Conservation (phyloP, 30 jellyfish, hydroid and myxozoan species). For the Aurelia sp. region DNA sequence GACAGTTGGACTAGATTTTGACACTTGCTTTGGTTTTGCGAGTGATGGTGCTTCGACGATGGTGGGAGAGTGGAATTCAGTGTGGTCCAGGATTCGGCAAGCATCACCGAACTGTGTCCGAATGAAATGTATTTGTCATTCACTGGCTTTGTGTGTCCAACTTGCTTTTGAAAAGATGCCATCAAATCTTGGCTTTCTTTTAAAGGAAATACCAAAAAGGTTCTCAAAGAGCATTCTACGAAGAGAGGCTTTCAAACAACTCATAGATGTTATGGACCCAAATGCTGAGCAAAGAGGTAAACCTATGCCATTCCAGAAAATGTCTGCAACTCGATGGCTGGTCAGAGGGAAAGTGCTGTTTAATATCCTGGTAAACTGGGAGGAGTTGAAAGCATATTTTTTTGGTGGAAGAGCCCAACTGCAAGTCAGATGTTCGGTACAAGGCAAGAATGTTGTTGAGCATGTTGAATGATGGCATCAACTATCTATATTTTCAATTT, state of each 20-base stretch:
- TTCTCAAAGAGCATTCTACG: slow-evolving; percentile 61
- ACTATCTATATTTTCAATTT: slow-evolving; percentile 54
- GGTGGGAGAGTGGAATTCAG: slow-evolving; percentile 74
- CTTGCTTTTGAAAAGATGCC: slow-evolving; percentile 50
- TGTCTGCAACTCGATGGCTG: no score
- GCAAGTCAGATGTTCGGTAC: slow-evolving; percentile 20
- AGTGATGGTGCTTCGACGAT: slow-evolving; percentile 67
- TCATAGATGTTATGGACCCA: slow-evolving; percentile 47
- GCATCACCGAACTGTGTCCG: slow-evolving; percentile 70
- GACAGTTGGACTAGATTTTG: slow-evolving; percentile 26
- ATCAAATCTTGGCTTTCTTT: slow-evolving; percentile 75
- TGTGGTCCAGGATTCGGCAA: slow-evolving; percentile 70
- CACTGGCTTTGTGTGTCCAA: slow-evolving; percentile 66
- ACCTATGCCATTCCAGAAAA: slow-evolving; percentile 68
- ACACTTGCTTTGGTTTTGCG: slow-evolving; percentile 49
- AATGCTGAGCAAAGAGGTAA: slow-evolving; percentile 32
- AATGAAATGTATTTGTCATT: slow-evolving; percentile 75
- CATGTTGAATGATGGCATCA: slow-evolving; percentile 56
- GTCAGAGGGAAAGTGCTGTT: no score
- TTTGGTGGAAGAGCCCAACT: slow-evolving; percentile 52
- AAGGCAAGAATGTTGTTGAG: slow-evolving; percentile 60
- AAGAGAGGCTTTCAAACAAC: slow-evolving; percentile 67
- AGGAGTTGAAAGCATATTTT: no score
- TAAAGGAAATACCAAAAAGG: no score
- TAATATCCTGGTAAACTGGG: no score